Evolutionary conservation across 2,888 invertebrate species (phyloP), one percentile per base, ranked within the genome.

Genomic region (Glyphotaelius pellucidus): DNA sequence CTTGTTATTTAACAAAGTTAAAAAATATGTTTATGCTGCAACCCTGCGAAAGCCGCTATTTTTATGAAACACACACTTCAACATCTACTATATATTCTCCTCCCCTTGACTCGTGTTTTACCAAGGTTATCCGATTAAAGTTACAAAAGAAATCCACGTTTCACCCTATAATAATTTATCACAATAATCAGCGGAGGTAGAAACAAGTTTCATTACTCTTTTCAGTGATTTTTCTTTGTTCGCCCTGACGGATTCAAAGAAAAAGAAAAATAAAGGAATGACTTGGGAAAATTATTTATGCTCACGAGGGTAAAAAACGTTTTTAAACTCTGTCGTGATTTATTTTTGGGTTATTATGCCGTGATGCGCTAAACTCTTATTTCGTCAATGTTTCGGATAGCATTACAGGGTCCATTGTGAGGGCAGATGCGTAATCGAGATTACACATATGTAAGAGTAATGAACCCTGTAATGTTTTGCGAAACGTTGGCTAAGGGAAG

Each of bases 141-240:
- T 31, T n/a, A 67, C 88, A 88, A 88, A 87, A 67, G 67, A 88
- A 86, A 47, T 30, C 52, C 67, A 67, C 30, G 35, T 88, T 88
- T 88, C 88, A 30, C 88, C 67, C 32, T 42, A 14, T 30, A 52
- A 25, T 88, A 31, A 67, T 88, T 88, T 88, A 67, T 67, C 52
- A 67, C 35, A 67, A 88, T 88, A 67, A 88, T 88, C 88, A 9
- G 52, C 35, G 19, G 3, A 67, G 35, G 52, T 88, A 67, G n/a
- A 1, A 86, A 19, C 38, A 32, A 32, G 35, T 83, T 42, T 86
- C n/a, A 42, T 86, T 86, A n/a, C 42, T 38, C 42, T 42, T 42
- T 42, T 30, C 42, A 47, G n/a, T 42, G 42, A 42, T n/a, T 86
- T 86, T 86, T 86, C 86, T 86, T 86, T 86, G 86, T 86, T 42